These are phyloP conservation scores for Myrmecobius fasciatus DNA, from an alignment of 2,113 vertebrate genomes.

Conservation along the genomic window DNA sequence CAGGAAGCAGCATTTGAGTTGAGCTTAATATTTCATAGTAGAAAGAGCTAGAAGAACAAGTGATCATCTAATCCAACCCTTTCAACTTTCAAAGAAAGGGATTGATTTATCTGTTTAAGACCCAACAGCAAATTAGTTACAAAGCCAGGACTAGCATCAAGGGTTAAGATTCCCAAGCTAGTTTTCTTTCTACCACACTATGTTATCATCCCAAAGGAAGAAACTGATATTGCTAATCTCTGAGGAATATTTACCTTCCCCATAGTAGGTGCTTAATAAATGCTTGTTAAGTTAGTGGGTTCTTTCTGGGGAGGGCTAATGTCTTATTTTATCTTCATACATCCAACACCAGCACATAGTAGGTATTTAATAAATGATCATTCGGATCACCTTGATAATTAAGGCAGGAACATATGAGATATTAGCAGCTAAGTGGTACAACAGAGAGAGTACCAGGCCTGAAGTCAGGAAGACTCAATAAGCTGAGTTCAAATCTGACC, in stretches of 20 bases:
- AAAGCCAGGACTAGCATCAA: not conserved
- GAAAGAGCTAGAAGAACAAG: not conserved
- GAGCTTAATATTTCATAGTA: not conserved
- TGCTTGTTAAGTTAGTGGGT: not conserved
- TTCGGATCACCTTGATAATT: not conserved
- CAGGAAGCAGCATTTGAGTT: not conserved
- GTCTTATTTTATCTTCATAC: not conserved
- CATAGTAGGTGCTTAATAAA: not conserved
- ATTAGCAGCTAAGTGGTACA: not conserved
- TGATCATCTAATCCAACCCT: not conserved
- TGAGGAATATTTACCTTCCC: not conserved
- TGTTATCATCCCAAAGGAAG: not conserved
- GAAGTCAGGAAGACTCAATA: not conserved
- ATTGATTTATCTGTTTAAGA: not conserved
- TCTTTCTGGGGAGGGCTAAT: not conserved
- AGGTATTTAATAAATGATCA: not conserved
- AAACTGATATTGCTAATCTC: not conserved
- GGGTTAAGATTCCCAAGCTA: not conserved
- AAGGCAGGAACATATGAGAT: not conserved
- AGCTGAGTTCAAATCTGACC: not conserved
- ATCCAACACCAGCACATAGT: not conserved
- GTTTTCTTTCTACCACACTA: not conserved
- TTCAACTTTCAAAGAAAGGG: not conserved
- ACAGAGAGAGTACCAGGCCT: not conserved
- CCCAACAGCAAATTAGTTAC: not conserved